Evolutionary conservation across 2,797 vertebrate species (phyloP), one percentile per base, ranked within the genome.

Genomic region (Cryptoblepharus egeriae): DNA sequence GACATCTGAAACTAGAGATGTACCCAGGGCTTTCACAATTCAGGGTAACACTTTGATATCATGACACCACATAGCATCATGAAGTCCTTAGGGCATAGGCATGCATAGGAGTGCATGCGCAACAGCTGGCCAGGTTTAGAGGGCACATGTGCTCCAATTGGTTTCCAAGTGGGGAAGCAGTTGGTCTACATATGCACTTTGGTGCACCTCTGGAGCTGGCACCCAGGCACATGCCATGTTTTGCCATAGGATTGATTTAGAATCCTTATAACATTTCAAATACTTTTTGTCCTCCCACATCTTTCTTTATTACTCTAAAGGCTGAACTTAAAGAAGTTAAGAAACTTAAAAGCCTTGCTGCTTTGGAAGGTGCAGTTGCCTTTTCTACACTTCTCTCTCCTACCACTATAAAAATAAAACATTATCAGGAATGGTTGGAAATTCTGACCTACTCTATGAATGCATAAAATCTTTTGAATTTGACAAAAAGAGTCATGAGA

Each of bases 361-460:
- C 80, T 87, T 82, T 81, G 45, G 83, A 10, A 86, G 67, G 2
- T 73, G 60, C 45, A 89, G 72, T 15, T 55, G 30, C 18, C 82
- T 78, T 30, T 35, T 77, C 58, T 85, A 61, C 32, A 65, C 9
- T 79, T 45, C 11, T 5, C 42, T 11, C 42, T 45, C 16, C 42
- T 45, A 28, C n/a, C 0, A 26, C n/a, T 64, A 13, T 79, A 89
- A 76, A 12, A 60, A 74, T 45, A 81, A 37, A 28, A 76, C 24
- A 30, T 65, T 20, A 20, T 67, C 45, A 90, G 75, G 3, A 37
- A 77, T 39, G 22, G 80, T 69, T 73, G 64, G 26, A 81, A 85
- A 85, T 7, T 42, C 58, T 87, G 85, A 68, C 20, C 5, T 55
- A 3, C 4, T 4, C 45, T 88, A 52, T 28, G 30, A 9, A 3